A percentile compares a stretch with the other conserved stretches of the same genome.
These are phyloP conservation scores for Cossypha caffra DNA, from an alignment of 2,797 vertebrate genomes.

Conservation along the genomic window DNA sequence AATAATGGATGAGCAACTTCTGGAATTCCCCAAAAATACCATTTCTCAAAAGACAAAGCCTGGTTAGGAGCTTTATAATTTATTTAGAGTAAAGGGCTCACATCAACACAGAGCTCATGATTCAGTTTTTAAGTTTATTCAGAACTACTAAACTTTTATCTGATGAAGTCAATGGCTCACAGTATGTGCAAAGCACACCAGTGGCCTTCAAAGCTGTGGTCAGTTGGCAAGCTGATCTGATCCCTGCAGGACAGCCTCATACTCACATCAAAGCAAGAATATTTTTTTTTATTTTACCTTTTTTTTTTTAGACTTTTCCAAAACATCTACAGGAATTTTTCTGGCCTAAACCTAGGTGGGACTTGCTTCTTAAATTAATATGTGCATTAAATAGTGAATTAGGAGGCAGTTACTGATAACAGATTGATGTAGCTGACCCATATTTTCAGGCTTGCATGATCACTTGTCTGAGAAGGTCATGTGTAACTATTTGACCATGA, in stretches of 20 bases:
- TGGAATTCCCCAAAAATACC: not conserved
- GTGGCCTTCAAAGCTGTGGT: constrained; percentile 65
- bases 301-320: constrained; percentile 21
- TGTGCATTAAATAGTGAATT: constrained; percentile 42
- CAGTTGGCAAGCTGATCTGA: constrained; percentile 66
- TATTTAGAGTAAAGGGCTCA: constrained; percentile 2
- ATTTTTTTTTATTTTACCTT: no score
- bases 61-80: not conserved
- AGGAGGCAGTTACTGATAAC: not conserved
- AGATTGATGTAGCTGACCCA: not conserved
- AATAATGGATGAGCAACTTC: not conserved
- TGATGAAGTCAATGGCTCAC: constrained; percentile 55
- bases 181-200: constrained; percentile 37
- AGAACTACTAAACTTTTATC: constrained; percentile 54
- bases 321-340: constrained; percentile 13
- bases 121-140: constrained; percentile 58
- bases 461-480: not conserved
- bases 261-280: constrained; percentile 70
- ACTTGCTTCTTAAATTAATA: constrained; percentile 47
- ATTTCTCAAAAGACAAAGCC: not conserved
- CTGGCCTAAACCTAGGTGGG: constrained; percentile 51
- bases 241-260: constrained; percentile 66
- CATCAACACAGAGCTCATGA: constrained; percentile 19
- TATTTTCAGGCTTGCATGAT: not conserved
- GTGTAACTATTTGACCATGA: not conserved